These are phyloP conservation scores for Triplophysa siluroides DNA, from an alignment of 2,113 vertebrate genomes.

Conservation along the genomic window DNA sequence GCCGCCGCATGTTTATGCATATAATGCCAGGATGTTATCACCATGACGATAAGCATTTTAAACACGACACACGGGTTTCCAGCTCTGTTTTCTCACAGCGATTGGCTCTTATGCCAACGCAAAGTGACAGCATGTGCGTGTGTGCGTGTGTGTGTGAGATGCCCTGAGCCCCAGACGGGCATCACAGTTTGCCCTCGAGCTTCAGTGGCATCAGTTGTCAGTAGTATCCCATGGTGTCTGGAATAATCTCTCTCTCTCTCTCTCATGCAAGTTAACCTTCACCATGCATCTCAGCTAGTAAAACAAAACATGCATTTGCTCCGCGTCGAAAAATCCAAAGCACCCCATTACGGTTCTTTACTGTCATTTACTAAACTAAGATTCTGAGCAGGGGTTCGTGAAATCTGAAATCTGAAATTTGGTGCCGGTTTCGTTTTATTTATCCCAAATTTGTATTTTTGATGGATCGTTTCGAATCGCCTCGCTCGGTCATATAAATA, in stretches of 20 bases:
- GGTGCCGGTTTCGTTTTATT: too few relatives aligned
- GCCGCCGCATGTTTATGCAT: slow-evolving; percentile 27
- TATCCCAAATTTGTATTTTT: too few relatives aligned
- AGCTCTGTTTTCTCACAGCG: slow-evolving; percentile 51
- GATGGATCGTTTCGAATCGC: too few relatives aligned
- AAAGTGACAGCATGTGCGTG: slow-evolving; percentile 59
- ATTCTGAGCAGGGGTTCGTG: too few relatives aligned
- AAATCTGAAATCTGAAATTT: too few relatives aligned
- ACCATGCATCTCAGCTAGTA: too few relatives aligned
- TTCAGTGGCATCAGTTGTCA: slow-evolving; percentile 54
- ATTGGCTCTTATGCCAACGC: slow-evolving; percentile 58
- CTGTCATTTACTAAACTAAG: too few relatives aligned
- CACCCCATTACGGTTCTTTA: too few relatives aligned
- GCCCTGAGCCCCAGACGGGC: slow-evolving; percentile 48
- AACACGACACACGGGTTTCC: slow-evolving; percentile 58
- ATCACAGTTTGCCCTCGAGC: slow-evolving; percentile 52
- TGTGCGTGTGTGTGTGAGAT: slow-evolving; percentile 31
- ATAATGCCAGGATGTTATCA: not conserved
- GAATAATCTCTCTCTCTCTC: slow-evolving; percentile 35
- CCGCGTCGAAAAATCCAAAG: too few relatives aligned
- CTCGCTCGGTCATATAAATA: not conserved
- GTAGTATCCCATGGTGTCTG: slow-evolving; percentile 54
- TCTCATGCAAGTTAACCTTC: too few relatives aligned
- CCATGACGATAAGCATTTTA: slow-evolving; percentile 32
- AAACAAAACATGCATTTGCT: too few relatives aligned